Evolutionary conservation across 2,113 vertebrate genomes (phyloP).

Genomic region (Phyllostomus discolor): DNA sequence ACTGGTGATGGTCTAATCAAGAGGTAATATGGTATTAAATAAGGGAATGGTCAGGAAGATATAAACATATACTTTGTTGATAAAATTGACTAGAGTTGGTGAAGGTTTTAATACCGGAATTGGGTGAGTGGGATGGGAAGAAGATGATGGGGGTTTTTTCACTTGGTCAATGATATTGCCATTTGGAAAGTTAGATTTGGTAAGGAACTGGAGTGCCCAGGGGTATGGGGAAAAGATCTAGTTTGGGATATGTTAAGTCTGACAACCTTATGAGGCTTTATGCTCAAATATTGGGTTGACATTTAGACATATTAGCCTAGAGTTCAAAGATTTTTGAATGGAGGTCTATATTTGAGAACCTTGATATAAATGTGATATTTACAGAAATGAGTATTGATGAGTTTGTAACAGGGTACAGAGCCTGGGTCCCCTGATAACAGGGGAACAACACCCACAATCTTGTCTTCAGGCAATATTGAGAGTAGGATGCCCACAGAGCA

Average conservation of each 20-base stretch:
- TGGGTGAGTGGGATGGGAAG: background rate
- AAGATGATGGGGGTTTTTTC: background rate
- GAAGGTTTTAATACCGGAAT: background rate
- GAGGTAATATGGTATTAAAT: background rate
- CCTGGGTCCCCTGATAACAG: no score
- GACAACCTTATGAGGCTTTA: background rate
- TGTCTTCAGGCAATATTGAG: no score
- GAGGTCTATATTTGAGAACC: background rate
- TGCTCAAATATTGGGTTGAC: background rate
- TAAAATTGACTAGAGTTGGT: background rate
- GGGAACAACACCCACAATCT: no score
- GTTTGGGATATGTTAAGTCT: background rate
- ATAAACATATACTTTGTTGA: background rate
- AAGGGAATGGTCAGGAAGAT: background rate
- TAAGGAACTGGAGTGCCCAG: background rate
- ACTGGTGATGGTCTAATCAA: background rate
- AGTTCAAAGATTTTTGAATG: background rate
- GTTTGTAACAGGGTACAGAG: no score
- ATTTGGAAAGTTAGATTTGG: background rate
- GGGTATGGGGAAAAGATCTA: background rate
- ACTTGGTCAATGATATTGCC: background rate
- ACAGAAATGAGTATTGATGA: background rate
- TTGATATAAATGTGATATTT: background rate
- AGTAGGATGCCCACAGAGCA: no score
- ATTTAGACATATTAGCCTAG: background rate